Evolutionary conservation across 1,140 invertebrate species (phyloP), one percentile per base, ranked within the genome.

Genomic region (Cyrtorhinus lividipennis): DNA sequence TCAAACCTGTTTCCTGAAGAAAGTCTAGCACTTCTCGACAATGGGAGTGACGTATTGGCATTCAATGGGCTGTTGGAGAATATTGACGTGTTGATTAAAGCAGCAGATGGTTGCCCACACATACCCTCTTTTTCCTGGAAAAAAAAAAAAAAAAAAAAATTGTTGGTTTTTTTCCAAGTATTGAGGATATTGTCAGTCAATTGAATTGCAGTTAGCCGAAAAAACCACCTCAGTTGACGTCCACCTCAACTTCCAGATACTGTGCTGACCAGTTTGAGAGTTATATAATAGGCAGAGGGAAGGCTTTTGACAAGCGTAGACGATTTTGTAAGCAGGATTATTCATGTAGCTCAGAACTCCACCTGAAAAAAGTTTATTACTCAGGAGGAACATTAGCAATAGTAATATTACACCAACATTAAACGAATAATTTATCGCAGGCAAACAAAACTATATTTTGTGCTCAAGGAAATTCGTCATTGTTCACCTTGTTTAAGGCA

Each of bases 221-320:
- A n/a, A n/a, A n/a, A n/a, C n/a, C n/a, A 69, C 70, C 64, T 70
- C 68, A n/a, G 74, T 70, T 3, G 79, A 80, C 1, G 89, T 82
- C 73, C 83, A 85, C 24, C 91, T 76, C 30, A 95, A 79, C 67
- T 81, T 83, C 78, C 89, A 93, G 13, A 92, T 79, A 20, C 86
- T 88, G 74, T 95, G 90, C 22, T 84, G 78, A 18, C 83, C 83
- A 46, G 83, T 77, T 70, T 83, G 84, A 53, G 76, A 80, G 73
- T 92, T 85, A 70, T 88, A 93, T 2, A 90, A 75, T 44, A 95
- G 73, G 30, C 83, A 79, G 26, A 88, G 68, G 44, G 84, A 85
- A 15, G 83, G 82, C 38, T 83, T 76, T 57, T 76, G 74, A 68
- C 76, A 79, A 2, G 82, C 81, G 67, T 81, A 86, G 25, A 87